A percentile compares a stretch with the other conserved stretches of the same genome.
Evolutionary conservation across 2,113 vertebrate genomes (phyloP).

Genomic region (Petromus typicus): DNA sequence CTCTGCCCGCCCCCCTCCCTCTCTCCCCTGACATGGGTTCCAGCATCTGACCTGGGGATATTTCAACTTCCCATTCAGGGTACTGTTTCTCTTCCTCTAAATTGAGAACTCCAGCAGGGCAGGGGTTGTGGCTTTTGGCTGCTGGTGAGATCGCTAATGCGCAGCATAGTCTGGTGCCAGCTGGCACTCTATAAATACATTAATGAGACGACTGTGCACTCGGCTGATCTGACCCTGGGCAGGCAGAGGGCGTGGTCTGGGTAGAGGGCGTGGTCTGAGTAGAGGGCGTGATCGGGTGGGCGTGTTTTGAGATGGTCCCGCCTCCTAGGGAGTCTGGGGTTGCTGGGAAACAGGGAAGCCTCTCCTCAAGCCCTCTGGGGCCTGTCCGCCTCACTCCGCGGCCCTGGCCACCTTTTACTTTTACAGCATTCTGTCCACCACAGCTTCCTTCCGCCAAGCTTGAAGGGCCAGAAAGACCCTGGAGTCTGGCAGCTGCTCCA

Average conservation of each 20-base stretch:
- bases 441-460: neutral
- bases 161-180: too few relatives aligned
- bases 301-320: too few relatives aligned
- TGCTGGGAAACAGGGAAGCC: neutral
- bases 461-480: neutral
- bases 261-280: too few relatives aligned
- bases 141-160: neutral
- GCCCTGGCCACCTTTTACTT: neutral
- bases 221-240: too few relatives aligned
- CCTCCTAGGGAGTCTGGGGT: neutral
- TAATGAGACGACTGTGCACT: neutral
- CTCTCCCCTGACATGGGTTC: neutral
- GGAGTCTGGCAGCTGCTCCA: too few relatives aligned
- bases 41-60: neutral
- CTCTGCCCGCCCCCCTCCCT: neutral
- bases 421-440: neutral
- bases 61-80: neutral
- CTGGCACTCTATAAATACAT: too few relatives aligned
- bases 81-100: neutral
- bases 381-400: too few relatives aligned
- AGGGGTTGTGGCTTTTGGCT: neutral
- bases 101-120: neutral
- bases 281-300: too few relatives aligned
- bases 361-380: neutral
- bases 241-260: too few relatives aligned